Percentiles rank a stretch among this genome's conserved stretches.
phyloP scores from a whole-genome alignment of 2,113 vertebrate species.

The Zingel zingel region DNA sequence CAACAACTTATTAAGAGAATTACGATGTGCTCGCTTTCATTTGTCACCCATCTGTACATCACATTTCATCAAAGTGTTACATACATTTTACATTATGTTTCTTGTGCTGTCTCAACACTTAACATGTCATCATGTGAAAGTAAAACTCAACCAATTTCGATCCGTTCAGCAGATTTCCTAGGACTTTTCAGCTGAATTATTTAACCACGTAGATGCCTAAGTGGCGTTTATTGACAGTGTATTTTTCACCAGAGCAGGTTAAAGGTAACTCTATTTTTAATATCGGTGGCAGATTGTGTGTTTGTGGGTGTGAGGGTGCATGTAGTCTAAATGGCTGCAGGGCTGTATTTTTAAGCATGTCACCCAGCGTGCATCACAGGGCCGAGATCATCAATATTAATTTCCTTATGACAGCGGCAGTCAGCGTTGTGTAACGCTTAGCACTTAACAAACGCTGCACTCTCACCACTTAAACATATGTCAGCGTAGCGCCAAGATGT shows the following conservation, averaged over 20 bases:
- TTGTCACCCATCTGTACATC: background rate
- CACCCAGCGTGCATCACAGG: conserved; percentile 64
- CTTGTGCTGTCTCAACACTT: background rate
- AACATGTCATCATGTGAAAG: background rate
- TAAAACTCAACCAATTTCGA: background rate
- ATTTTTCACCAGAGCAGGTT: conserved; percentile 38
- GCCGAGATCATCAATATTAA: conserved; percentile 79
- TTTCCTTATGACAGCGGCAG: conserved; percentile 73
- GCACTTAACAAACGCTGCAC: conserved; percentile 68
- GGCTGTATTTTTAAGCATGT: conserved; percentile 66
- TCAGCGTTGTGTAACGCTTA: conserved; percentile 72
- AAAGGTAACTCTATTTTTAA: conserved; percentile 55
- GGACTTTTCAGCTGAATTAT: conserved; percentile 23
- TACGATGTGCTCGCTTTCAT: no score
- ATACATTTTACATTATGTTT: background rate
- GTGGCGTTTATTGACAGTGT: conserved; percentile 13
- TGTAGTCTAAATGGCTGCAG: conserved; percentile 55
- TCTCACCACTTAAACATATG: conserved; percentile 69
- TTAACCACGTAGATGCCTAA: conserved; percentile 14
- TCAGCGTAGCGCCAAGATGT: conserved; percentile 58
- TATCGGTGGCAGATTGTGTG: conserved; percentile 17
- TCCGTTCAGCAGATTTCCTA: conserved; percentile 17
- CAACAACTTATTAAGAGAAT: no score
- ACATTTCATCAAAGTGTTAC: background rate
- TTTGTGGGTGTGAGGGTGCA: conserved; percentile 29